Evolutionary conservation across 2,888 invertebrate genomes (phyloP).

Genomic region (Sarcophaga variegata): DNA sequence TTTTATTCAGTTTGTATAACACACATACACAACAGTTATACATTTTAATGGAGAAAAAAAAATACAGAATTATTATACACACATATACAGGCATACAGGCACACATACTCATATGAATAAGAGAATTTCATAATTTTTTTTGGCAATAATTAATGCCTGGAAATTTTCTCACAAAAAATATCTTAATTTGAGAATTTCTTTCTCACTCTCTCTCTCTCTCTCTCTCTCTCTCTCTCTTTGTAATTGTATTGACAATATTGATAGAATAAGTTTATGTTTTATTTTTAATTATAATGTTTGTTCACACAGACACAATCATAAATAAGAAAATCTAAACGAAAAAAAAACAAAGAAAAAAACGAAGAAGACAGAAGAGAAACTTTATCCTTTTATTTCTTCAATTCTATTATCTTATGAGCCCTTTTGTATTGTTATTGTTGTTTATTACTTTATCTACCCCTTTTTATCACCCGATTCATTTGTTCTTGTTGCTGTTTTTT

Average conservation of each 20-base stretch:
- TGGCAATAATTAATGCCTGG: too few species aligned
- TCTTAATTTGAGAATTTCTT: too few species aligned
- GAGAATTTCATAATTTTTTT: too few species aligned
- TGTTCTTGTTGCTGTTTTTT: constrained; percentile 34
- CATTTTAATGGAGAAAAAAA: too few species aligned
- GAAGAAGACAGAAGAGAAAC: neutral
- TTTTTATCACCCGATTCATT: constrained; percentile 11
- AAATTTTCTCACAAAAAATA: too few species aligned
- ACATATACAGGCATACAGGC: neutral
- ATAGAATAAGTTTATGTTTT: neutral
- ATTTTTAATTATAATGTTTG: neutral
- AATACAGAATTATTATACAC: too few species aligned
- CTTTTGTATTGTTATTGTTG: constrained; percentile 47
- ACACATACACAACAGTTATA: too few species aligned
- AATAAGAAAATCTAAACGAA: neutral
- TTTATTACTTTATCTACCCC: constrained; percentile 50
- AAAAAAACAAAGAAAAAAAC: too few species aligned
- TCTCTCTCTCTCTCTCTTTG: neutral
- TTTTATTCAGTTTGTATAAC: too few species aligned
- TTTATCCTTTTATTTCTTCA: constrained; percentile 3
- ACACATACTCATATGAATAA: neutral
- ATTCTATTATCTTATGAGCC: constrained; percentile 21
- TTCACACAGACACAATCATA: neutral
- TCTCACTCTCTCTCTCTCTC: neutral
- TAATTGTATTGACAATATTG: neutral